phyloP scores from a whole-genome alignment of 2,797 vertebrate genomes.

The Oreonectes daqikongensis region DNA sequence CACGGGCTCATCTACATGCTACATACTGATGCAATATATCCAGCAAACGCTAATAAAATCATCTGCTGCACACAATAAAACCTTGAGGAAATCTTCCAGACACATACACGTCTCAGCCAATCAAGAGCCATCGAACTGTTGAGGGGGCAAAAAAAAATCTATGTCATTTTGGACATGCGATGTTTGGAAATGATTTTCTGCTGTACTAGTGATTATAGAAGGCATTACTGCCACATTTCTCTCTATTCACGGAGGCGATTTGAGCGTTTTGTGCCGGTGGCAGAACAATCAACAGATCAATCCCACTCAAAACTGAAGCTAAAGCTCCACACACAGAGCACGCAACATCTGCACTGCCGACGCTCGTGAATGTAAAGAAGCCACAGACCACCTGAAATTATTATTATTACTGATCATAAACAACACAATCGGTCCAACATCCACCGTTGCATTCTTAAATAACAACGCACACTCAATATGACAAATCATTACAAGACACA shows the following conservation, averaged over 20 bases:
- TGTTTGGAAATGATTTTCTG: neutral
- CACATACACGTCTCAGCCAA: neutral
- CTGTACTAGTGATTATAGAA: constrained; percentile 5
- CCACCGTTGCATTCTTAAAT: neutral
- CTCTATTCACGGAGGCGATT: neutral
- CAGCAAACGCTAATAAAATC: neutral
- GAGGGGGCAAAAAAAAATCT: neutral
- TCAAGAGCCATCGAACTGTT: neutral
- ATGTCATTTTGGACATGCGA: constrained; percentile 11
- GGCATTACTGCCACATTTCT: neutral
- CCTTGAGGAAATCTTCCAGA: neutral
- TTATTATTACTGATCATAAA: neutral
- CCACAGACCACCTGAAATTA: neutral
- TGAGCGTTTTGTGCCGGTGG: neutral
- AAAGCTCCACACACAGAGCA: neutral
- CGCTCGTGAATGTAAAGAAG: constrained; percentile 29
- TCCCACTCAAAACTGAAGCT: neutral
- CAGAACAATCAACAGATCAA: constrained; percentile 9
- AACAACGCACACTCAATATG: neutral
- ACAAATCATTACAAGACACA: neutral
- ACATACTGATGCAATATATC: neutral
- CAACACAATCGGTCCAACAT: neutral
- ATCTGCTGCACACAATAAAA: neutral
- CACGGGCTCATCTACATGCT: neutral
- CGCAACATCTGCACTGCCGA: constrained; percentile 29